Evolutionary conservation across 2,888 invertebrate genomes (phyloP).

Genomic region (Celastrina argiolus): DNA sequence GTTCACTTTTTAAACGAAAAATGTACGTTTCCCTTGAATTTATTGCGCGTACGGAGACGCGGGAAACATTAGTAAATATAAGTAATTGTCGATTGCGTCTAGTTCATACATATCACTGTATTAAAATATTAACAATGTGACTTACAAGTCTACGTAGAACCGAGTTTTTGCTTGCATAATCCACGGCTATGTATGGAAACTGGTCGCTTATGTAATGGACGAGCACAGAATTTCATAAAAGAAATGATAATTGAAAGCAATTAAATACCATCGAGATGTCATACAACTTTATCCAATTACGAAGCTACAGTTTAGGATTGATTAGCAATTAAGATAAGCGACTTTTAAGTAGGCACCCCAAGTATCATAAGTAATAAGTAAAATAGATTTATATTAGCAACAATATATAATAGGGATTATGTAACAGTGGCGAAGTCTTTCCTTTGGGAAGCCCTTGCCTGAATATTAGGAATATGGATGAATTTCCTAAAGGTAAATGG

Average conservation of each 20-base stretch:
- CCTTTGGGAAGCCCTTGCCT: too few species aligned
- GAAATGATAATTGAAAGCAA: conserved; percentile 15
- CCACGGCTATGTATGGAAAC: conserved; percentile 4
- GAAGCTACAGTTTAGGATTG: conserved; percentile 19
- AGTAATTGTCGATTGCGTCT: too few species aligned
- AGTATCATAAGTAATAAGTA: background rate
- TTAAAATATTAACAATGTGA: background rate
- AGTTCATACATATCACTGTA: too few species aligned
- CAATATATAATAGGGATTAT: background rate
- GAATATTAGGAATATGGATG: too few species aligned
- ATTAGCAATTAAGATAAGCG: background rate
- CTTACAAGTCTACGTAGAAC: background rate
- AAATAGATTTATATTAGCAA: background rate
- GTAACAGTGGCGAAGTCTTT: too few species aligned
- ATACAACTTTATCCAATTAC: conserved; percentile 5
- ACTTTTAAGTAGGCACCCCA: background rate
- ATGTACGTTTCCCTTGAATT: too few species aligned
- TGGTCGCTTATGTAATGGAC: background rate
- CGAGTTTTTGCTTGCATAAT: background rate
- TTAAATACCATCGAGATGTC: conserved; percentile 14
- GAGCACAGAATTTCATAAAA: background rate
- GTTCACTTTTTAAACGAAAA: too few species aligned
- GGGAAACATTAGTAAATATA: too few species aligned
- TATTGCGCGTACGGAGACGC: too few species aligned
- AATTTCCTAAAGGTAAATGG: too few species aligned